Evolutionary conservation across 2,888 invertebrate species (phyloP).

Genomic region (Ophion ellenae): DNA sequence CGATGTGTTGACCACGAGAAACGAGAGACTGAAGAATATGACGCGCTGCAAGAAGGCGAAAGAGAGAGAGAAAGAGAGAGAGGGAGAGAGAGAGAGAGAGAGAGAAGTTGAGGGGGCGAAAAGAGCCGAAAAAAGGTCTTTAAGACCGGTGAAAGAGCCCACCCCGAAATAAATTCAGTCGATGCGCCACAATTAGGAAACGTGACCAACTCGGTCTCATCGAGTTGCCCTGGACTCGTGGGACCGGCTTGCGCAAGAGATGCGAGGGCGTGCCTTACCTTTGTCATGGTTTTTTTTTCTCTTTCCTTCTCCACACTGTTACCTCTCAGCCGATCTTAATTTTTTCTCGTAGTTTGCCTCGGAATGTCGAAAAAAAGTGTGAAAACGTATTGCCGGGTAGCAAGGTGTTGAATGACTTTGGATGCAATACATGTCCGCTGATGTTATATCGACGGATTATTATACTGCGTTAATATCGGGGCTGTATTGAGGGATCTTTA

Average conservation of each 20-base stretch:
- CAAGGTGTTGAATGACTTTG: neutral
- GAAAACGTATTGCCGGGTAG: slow-evolving; percentile 4
- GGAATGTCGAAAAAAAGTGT: slow-evolving; percentile 21
- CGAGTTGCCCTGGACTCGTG: slow-evolving; percentile 54
- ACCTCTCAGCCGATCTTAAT: slow-evolving; percentile 4
- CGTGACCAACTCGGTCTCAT: slow-evolving; percentile 75
- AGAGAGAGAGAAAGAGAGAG: neutral
- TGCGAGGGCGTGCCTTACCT: slow-evolving; percentile 38
- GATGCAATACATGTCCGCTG: too few relatives aligned
- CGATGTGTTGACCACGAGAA: slow-evolving; percentile 20
- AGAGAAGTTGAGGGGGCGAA: slow-evolving; percentile 16
- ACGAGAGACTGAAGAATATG: neutral
- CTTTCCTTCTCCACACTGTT: neutral
- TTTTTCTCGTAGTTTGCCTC: slow-evolving; percentile 22
- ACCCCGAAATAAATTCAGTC: slow-evolving; percentile 74
- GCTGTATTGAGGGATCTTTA: too few relatives aligned
- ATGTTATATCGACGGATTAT: neutral
- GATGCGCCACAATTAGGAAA: slow-evolving; percentile 78
- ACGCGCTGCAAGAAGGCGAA: neutral
- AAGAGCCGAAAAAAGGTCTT: neutral
- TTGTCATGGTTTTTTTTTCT: slow-evolving; percentile 17
- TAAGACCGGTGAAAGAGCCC: slow-evolving; percentile 55
- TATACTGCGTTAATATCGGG: neutral
- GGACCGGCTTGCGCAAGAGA: slow-evolving; percentile 18
- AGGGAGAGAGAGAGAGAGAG: slow-evolving; percentile 17